phyloP scores from a whole-genome alignment of 2,113 vertebrate species.

The Poicephalus meyeri region DNA sequence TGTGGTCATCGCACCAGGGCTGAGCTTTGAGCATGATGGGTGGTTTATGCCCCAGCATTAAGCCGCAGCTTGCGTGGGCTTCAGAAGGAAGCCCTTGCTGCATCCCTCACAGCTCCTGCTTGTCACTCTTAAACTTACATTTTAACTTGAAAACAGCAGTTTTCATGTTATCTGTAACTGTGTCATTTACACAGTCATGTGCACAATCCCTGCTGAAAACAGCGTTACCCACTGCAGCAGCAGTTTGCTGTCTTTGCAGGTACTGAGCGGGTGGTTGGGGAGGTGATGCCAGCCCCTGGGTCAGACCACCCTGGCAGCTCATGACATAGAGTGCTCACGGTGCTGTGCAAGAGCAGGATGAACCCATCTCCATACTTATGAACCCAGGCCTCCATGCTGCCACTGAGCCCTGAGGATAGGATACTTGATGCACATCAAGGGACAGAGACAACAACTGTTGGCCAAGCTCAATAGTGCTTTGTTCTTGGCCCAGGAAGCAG shows the following conservation, averaged over 20 bases:
- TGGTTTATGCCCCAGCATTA: not conserved
- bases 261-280: not conserved
- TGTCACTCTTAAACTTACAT: slow-evolving; percentile 63
- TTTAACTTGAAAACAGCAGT: slow-evolving; percentile 62
- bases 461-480: slow-evolving; percentile 47
- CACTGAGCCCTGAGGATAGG: not conserved
- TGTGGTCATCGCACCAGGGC: not conserved
- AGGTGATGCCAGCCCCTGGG: not conserved
- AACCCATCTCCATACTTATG: not conserved
- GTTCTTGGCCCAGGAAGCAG: slow-evolving; percentile 41
- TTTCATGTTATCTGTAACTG: slow-evolving; percentile 60
- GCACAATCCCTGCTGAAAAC: slow-evolving; percentile 43
- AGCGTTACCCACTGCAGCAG: not conserved
- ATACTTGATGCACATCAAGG: slow-evolving; percentile 45
- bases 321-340: not conserved
- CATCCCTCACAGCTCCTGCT: not conserved
- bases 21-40: not conserved
- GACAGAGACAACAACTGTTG: slow-evolving; percentile 45
- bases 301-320: not conserved
- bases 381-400: not conserved
- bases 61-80: not conserved
- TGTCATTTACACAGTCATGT: slow-evolving; percentile 61
- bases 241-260: not conserved
- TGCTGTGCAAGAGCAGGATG: not conserved
- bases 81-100: not conserved